Evolutionary conservation across 2,797 vertebrate species (phyloP).

Genomic region (Acrocephalus scirpaceus): DNA sequence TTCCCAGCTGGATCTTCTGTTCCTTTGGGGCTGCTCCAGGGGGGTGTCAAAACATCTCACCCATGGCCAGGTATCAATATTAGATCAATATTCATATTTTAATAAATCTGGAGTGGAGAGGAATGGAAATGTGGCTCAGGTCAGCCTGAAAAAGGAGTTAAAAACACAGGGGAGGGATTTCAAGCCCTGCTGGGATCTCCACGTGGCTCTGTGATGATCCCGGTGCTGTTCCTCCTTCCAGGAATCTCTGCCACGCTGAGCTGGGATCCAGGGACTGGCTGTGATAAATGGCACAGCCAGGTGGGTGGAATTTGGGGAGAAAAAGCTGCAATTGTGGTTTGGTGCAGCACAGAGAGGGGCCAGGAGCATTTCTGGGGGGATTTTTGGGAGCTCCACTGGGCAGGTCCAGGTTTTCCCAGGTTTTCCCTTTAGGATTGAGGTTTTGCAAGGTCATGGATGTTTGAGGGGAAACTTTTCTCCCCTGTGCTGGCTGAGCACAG

Average conservation of each 20-base stretch:
- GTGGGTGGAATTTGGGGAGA: background rate
- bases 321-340: background rate
- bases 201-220: background rate
- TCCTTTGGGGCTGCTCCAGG: too few relatives aligned
- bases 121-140: background rate
- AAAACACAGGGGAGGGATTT: background rate
- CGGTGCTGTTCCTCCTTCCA: background rate
- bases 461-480: background rate
- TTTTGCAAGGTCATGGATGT: background rate
- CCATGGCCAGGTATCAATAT: too few relatives aligned
- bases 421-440: background rate
- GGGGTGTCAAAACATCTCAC: too few relatives aligned
- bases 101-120: background rate
- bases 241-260: background rate
- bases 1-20: too few relatives aligned
- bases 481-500: background rate
- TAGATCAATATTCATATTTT: too few relatives aligned
- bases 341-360: background rate
- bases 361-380: background rate
- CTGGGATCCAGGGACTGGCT: background rate
- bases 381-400: background rate
- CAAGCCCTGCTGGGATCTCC: background rate
- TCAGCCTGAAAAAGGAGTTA: background rate
- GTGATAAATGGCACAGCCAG: rapidly evolving
- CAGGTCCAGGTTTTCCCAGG: too few relatives aligned